A percentile compares a stretch with the other conserved stretches of the same genome.
Evolutionary conservation across 2,888 invertebrate genomes (phyloP).

Genomic region (Altica lythri): DNA sequence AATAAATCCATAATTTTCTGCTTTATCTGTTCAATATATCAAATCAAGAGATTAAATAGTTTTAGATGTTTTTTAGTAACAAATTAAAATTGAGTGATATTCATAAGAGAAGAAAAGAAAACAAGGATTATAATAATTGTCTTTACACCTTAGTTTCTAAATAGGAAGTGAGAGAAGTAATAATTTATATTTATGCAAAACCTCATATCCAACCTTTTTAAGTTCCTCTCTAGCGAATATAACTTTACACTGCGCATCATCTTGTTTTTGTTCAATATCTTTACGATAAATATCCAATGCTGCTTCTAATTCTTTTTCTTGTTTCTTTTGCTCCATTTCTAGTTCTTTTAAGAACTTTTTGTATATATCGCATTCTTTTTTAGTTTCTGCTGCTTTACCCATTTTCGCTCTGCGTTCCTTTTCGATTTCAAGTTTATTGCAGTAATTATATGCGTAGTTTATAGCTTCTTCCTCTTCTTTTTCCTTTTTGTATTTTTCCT

Average conservation of each 20-base stretch:
- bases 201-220: too few relatives aligned
- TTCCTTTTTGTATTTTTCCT: conserved; percentile 45
- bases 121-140: too few relatives aligned
- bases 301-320: conserved; percentile 47
- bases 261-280: conserved; percentile 48
- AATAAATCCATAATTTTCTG: too few relatives aligned
- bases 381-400: conserved; percentile 35
- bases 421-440: conserved; percentile 49
- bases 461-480: conserved; percentile 50
- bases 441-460: conserved; percentile 46
- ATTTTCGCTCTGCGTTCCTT: conserved; percentile 41
- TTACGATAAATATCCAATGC: conserved; percentile 46
- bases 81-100: too few relatives aligned
- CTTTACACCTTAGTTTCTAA: too few relatives aligned
- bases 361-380: conserved; percentile 49
- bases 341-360: conserved; percentile 49
- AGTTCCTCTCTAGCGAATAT: conserved; percentile 47
- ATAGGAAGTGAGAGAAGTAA: too few relatives aligned
- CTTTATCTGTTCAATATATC: too few relatives aligned
- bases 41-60: too few relatives aligned
- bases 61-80: too few relatives aligned
- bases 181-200: too few relatives aligned
- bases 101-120: too few relatives aligned
- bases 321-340: conserved; percentile 46
- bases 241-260: conserved; percentile 50